A percentile compares a stretch with the other conserved stretches of the same genome.
These are phyloP conservation scores for Cephus pulcher DNA, from an alignment of 2,888 invertebrate genomes.

Conservation along the genomic window DNA sequence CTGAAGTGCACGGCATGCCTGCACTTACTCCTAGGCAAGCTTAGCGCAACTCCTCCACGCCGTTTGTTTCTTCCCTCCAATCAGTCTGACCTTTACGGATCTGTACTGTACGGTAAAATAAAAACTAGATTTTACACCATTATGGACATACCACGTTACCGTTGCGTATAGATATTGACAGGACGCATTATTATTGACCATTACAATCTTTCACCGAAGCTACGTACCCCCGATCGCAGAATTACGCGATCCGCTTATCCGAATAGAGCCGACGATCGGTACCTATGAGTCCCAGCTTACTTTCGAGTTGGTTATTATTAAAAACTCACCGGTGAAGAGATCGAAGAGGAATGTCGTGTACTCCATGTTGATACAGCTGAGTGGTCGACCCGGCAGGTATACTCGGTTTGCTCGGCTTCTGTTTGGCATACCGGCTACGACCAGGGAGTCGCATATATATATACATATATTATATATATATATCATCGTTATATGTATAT, in stretches of 20 bases:
- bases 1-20: constrained; percentile 44
- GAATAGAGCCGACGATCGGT: neutral
- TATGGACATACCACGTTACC: neutral
- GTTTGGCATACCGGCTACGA: constrained; percentile 58
- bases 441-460: neutral
- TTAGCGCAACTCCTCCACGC: neutral
- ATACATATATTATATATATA: neutral
- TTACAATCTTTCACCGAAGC: neutral
- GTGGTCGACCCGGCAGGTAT: constrained; percentile 61
- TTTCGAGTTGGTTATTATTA: constrained; percentile 48
- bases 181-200: neutral
- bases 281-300: constrained; percentile 30
- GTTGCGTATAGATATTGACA: neutral
- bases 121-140: too few species aligned
- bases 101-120: neutral
- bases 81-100: neutral
- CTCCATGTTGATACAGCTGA: constrained; percentile 66
- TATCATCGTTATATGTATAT: neutral
- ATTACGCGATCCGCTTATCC: neutral
- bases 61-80: neutral
- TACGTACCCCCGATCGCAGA: neutral
- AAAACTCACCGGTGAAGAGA: constrained; percentile 45
- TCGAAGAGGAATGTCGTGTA: constrained; percentile 65
- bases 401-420: constrained; percentile 59
- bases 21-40: constrained; percentile 23